A percentile compares a stretch with the other conserved stretches of the same genome.
These are phyloP conservation scores for Idaea biselata DNA, from an alignment of 2,888 invertebrate species.

Conservation along the genomic window DNA sequence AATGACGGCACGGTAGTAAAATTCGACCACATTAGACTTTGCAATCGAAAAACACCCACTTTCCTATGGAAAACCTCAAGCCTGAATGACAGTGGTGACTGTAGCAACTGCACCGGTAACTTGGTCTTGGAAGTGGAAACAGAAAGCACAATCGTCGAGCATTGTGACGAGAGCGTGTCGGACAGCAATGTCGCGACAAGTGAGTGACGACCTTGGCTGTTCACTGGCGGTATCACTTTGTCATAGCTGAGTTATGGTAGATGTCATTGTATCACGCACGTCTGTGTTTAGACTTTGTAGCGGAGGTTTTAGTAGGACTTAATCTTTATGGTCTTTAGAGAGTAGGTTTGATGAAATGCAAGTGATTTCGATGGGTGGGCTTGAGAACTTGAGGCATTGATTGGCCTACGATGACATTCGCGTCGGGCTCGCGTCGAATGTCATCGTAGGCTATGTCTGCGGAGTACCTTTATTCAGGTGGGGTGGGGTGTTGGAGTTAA, in stretches of 20 bases:
- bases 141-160: background rate
- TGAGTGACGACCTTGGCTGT: slow-evolving; percentile 27
- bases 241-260: background rate
- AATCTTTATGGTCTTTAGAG: background rate
- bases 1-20: background rate
- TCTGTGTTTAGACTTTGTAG: background rate
- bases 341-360: too few species aligned
- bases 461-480: too few species aligned
- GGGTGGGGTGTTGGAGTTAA: too few species aligned
- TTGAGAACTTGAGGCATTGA: background rate
- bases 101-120: background rate
- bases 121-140: background rate
- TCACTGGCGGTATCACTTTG: background rate
- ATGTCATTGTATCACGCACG: slow-evolving; percentile 2
- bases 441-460: too few species aligned
- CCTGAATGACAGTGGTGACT: background rate
- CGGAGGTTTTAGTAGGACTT: background rate
- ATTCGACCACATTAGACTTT: background rate
- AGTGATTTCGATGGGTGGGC: too few species aligned
- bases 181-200: slow-evolving; percentile 34
- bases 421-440: too few species aligned
- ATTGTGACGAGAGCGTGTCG: slow-evolving; percentile 48
- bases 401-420: too few species aligned
- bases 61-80: background rate
- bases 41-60: background rate